A percentile compares a stretch with the other conserved stretches of the same genome.
phyloP scores from a whole-genome alignment of 2,113 vertebrate species.

The Gambusia holbrooki region DNA sequence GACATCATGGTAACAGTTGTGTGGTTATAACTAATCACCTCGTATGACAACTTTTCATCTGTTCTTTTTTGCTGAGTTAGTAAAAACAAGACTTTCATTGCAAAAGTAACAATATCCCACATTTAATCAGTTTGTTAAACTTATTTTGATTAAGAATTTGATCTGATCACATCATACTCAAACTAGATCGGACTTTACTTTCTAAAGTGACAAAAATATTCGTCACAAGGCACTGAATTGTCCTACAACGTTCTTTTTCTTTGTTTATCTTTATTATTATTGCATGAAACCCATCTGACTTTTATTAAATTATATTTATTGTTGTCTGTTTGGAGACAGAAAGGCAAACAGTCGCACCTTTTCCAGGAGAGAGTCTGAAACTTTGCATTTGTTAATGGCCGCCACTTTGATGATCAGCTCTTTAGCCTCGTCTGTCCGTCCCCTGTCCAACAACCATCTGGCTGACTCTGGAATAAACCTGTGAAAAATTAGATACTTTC shows the following conservation, averaged over 20 bases:
- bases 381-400: constrained; percentile 69
- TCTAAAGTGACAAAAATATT: neutral
- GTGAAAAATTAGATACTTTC: constrained; percentile 11
- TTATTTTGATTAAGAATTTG: too few relatives aligned
- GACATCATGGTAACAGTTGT: constrained; percentile 29
- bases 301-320: neutral
- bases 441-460: constrained; percentile 82
- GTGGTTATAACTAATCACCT: constrained; percentile 9
- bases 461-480: constrained; percentile 87
- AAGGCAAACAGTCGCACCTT: constrained; percentile 59
- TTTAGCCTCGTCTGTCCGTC: constrained; percentile 79
- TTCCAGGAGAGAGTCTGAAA: constrained; percentile 73
- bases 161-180: too few relatives aligned
- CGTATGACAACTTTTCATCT: constrained; percentile 15
- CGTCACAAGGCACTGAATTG: neutral
- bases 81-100: neutral
- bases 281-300: neutral
- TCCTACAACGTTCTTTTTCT: neutral
- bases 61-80: neutral
- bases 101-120: neutral
- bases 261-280: neutral
- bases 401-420: constrained; percentile 80
- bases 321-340: neutral
- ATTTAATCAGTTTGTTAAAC: too few relatives aligned
- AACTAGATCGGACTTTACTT: too few relatives aligned